Percentiles rank a stretch among this genome's conserved stretches.
These are phyloP conservation scores for Amazona vittata DNA, from an alignment of 2,113 vertebrate genomes.

Conservation along the genomic window DNA sequence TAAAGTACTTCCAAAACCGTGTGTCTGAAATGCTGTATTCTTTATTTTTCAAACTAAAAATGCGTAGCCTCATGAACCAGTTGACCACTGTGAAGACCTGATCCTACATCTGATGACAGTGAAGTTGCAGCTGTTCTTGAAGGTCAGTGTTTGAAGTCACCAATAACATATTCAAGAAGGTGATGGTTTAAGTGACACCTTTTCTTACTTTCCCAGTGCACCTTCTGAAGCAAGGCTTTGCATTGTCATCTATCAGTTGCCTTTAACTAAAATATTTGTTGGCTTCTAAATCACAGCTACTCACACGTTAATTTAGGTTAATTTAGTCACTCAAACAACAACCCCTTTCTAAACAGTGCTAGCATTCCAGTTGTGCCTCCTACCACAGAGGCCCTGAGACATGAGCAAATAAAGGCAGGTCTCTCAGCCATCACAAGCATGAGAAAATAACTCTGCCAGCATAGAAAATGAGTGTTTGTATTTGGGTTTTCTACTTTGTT, in stretches of 20 bases:
- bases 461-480: background rate
- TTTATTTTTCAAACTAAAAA: background rate
- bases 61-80: background rate
- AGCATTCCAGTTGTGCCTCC: background rate
- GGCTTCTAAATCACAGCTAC: background rate
- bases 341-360: background rate
- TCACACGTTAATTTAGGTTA: background rate
- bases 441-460: background rate
- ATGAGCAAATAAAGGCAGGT: background rate
- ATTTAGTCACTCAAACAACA: background rate
- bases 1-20: background rate
- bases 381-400: background rate
- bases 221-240: background rate
- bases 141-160: background rate
- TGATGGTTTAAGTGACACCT: background rate
- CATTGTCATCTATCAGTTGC: background rate
- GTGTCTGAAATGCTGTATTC: background rate
- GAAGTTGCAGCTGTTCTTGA: background rate
- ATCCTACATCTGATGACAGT: background rate
- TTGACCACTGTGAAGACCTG: background rate
- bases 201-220: background rate
- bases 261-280: background rate
- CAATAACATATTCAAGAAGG: background rate
- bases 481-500: background rate
- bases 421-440: background rate